phyloP scores from a whole-genome alignment of 53 echinoderm and acorn worm genomes.

The Hippasteria phrygiana region DNA sequence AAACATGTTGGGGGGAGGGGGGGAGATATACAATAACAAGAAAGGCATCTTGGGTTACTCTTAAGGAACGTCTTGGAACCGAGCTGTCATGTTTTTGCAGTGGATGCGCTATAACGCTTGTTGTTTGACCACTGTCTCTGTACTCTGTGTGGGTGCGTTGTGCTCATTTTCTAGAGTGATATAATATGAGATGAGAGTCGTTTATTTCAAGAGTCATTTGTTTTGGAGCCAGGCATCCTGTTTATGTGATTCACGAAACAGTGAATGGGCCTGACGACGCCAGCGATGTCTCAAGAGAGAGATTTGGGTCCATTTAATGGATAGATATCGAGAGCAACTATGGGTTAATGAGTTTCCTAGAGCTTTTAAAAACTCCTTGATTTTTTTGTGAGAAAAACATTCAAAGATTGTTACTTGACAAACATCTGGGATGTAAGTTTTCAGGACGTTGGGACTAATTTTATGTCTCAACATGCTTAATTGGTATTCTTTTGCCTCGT shows the following conservation, averaged over 20 bases:
- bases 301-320: background rate
- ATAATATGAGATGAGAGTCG: slow-evolving; percentile 4
- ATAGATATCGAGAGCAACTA: background rate
- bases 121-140: slow-evolving; percentile 12
- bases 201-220: slow-evolving; percentile 14
- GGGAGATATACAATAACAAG: slow-evolving; percentile 1
- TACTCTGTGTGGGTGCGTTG: background rate
- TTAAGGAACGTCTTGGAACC: slow-evolving; percentile 3
- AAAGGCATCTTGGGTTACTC: slow-evolving; percentile 3
- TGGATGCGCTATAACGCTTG: background rate
- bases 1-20: background rate
- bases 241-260: slow-evolving; percentile 20
- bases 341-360: background rate
- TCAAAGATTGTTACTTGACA: too few relatives aligned
- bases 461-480: too few relatives aligned
- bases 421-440: too few relatives aligned
- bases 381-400: too few relatives aligned
- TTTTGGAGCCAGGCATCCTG: background rate
- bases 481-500: too few relatives aligned
- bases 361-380: background rate
- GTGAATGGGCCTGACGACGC: slow-evolving; percentile 4
- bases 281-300: background rate
- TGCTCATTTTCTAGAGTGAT: background rate
- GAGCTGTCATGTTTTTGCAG: background rate
- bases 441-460: too few relatives aligned